Percentiles rank a stretch among this genome's conserved stretches.
Conservation (phyloP, 2,888 invertebrate species). For the Sialis fuliginosa region DNA sequence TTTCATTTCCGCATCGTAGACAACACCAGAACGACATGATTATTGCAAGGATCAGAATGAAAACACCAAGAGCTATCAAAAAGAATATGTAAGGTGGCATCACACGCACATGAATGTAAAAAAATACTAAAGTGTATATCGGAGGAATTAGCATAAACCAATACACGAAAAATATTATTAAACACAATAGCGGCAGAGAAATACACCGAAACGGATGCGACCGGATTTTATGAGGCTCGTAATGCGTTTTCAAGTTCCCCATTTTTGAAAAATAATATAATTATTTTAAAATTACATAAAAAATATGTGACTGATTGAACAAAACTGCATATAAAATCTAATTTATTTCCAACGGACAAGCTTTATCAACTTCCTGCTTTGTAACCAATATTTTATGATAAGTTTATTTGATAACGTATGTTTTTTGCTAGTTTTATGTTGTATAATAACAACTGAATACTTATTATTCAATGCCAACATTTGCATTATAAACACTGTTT, state of each 20-base stretch:
- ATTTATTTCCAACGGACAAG: no score
- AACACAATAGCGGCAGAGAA: slow-evolving; percentile 10
- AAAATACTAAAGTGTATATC: slow-evolving; percentile 14
- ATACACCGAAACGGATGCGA: slow-evolving; percentile 16
- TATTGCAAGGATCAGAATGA: slow-evolving; percentile 15
- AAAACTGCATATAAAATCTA: no score
- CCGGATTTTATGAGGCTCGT: slow-evolving; percentile 9
- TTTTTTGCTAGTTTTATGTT: no score
- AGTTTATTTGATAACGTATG: no score
- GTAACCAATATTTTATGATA: no score
- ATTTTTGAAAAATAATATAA: no score
- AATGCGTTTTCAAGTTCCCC: background rate
- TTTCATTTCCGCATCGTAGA: background rate
- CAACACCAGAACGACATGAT: slow-evolving; percentile 16
- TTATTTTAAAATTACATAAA: no score
- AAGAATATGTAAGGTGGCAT: slow-evolving; percentile 13
- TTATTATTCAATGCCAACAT: no score
- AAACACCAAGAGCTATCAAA: slow-evolving; percentile 13
- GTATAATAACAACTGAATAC: no score
- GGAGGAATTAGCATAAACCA: slow-evolving; percentile 23
- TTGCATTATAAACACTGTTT: no score
- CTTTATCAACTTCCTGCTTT: no score
- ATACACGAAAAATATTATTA: slow-evolving; percentile 17
- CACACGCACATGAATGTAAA: slow-evolving; percentile 8
- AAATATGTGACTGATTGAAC: no score